A percentile compares a stretch with the other conserved stretches of the same genome.
These are phyloP conservation scores for Anolis carolinensis DNA, from an alignment of 2,113 vertebrate genomes.

Conservation along the genomic window DNA sequence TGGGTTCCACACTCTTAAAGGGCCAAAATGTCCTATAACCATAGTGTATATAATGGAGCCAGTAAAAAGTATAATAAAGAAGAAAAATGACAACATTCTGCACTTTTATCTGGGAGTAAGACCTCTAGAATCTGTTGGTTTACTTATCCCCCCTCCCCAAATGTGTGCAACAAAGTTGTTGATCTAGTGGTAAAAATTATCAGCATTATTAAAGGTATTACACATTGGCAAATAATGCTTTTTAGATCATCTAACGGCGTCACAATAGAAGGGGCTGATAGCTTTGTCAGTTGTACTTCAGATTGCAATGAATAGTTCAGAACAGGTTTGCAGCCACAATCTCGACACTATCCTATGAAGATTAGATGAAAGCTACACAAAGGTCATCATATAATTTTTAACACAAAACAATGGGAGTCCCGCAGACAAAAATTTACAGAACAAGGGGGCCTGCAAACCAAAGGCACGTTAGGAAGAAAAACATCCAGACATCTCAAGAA, in stretches of 20 bases:
- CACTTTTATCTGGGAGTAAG: background rate
- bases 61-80: background rate
- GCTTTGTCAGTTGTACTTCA: background rate
- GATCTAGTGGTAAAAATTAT: background rate
- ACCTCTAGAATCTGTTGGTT: background rate
- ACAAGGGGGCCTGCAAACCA: background rate
- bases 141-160: background rate
- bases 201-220: background rate
- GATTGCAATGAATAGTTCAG: background rate
- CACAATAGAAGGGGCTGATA: background rate
- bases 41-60: background rate
- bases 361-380: background rate
- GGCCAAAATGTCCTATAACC: background rate
- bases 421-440: background rate
- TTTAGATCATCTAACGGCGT: background rate
- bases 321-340: background rate
- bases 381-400: background rate
- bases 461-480: background rate
- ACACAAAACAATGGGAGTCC: background rate
- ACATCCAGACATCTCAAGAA: background rate
- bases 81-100: background rate
- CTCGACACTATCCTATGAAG: background rate
- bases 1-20: background rate
- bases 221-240: background rate
- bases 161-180: background rate